Evolutionary conservation across 2,113 vertebrate species (phyloP).

Genomic region (Gobiocypris rarus): DNA sequence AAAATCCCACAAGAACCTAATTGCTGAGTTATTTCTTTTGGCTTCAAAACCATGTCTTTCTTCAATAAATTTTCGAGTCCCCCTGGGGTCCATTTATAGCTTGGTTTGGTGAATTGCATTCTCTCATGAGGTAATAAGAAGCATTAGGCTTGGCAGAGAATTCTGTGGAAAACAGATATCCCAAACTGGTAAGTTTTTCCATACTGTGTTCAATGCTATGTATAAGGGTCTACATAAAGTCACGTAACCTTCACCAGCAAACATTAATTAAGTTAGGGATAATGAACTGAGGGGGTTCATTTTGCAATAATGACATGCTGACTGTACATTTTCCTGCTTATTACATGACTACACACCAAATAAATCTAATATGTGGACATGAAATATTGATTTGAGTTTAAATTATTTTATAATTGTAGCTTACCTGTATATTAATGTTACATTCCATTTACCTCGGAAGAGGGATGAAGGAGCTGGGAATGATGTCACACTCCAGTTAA

Average conservation of each 20-base stretch:
- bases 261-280: constrained; percentile 8
- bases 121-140: constrained; percentile 52
- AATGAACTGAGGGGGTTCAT: constrained; percentile 9
- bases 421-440: neutral
- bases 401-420: neutral
- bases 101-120: constrained; percentile 54
- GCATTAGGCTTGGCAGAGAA: constrained; percentile 48
- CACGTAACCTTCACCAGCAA: constrained; percentile 28
- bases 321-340: constrained; percentile 3
- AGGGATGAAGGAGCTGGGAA: no score
- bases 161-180: constrained; percentile 56
- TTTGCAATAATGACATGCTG: constrained; percentile 9
- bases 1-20: constrained; percentile 17
- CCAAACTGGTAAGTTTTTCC: constrained; percentile 54
- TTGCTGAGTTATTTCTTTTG: constrained; percentile 52
- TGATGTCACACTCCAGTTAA: no score
- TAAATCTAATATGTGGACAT: neutral
- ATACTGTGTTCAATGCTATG: constrained; percentile 34
- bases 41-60: constrained; percentile 24
- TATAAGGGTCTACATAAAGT: constrained; percentile 39
- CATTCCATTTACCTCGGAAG: no score
- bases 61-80: constrained; percentile 39
- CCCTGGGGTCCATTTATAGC: constrained; percentile 48
- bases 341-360: neutral
- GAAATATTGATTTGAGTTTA: neutral